Base-by-base conservation (phyloP, 2,888 invertebrate species). In the Ellobium chinense region DNA sequence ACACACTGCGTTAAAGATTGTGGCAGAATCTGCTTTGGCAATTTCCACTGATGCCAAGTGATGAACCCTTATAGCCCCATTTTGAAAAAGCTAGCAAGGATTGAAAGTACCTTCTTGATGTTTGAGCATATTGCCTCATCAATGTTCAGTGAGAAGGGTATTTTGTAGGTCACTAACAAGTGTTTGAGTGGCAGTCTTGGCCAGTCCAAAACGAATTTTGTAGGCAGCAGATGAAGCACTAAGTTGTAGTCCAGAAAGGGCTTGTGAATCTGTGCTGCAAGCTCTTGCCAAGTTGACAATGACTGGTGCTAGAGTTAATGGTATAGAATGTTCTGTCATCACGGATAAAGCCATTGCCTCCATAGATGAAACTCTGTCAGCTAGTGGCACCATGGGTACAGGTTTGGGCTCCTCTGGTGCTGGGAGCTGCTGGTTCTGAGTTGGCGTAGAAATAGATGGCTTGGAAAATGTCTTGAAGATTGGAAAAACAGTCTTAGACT, bases 211-310 rank as follows among this genome's bases (percentile, higher is more conserved):
- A 7, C 46, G 46, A 46, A 18, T 46, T 18, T 7, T 46, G 46
- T 46, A 46, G 46, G 46, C 46, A 46, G 46, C 46, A 46, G 46
- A 46, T 46, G 46, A 46, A 12, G 7, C 18, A 18, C 46, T 18
- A 46, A 46, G 46, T 12, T 7, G 18, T 12, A 46, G 9, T 12
- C 46, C 46, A 46, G 46, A 46, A 7, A 46, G 46, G 7, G 46
- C 46, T 46, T 46, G 46, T 7, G 46, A 18, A 18, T 46, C 46
- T 46, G 9, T 7, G 18, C 60, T 60, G 27, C 27, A 27, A n/a
- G n/a, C 54, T 54, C 18, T 21, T 24, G 56, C 85, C 86, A 88
- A 12, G 85, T 84, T n/a, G n/a, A n/a, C 27, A 27, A n/a, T 7
- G n/a, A 60, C 60, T 5, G 60, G 60, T 24, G 60, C 27, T 21